Evolutionary conservation across 1,140 invertebrate genomes (phyloP).

Genomic region (Lepidotrigona ventralis): DNA sequence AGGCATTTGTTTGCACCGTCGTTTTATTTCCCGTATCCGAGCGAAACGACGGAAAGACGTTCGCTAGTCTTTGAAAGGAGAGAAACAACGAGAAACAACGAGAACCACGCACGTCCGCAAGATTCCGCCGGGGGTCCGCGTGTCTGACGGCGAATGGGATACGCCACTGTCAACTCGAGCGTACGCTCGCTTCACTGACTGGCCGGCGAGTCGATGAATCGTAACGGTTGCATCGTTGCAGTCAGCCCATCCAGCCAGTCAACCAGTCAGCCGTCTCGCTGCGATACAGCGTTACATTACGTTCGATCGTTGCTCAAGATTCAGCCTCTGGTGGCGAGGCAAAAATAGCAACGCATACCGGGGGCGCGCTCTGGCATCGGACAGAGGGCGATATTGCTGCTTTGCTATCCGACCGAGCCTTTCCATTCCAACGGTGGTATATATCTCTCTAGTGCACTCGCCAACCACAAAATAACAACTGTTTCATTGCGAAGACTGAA

Average conservation of each 20-base stretch:
- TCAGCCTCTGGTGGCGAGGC: constrained; percentile 7
- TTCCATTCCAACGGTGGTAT: constrained; percentile 29
- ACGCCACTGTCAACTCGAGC: constrained; percentile 28
- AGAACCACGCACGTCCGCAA: background rate
- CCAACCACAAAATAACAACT: constrained; percentile 64
- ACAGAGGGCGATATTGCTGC: constrained; percentile 36
- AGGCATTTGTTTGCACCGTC: too few relatives aligned
- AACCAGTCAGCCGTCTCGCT: background rate
- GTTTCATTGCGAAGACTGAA: constrained; percentile 60
- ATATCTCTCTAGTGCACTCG: constrained; percentile 57
- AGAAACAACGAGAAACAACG: constrained; percentile 2
- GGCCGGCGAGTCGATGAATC: constrained; percentile 21
- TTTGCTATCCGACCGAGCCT: constrained; percentile 36
- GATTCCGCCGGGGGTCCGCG: background rate
- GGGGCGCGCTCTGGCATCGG: background rate
- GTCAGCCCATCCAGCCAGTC: background rate
- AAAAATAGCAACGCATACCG: constrained; percentile 25
- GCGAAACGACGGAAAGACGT: background rate
- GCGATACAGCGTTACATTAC: constrained; percentile 34
- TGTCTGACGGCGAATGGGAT: background rate
- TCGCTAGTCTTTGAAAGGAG: background rate
- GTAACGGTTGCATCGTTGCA: background rate
- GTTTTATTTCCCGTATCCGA: too few relatives aligned
- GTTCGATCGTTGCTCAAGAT: constrained; percentile 46
- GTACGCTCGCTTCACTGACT: constrained; percentile 13